Base-by-base conservation (phyloP, 2,888 invertebrate species). In the Camponotus fellah region DNA sequence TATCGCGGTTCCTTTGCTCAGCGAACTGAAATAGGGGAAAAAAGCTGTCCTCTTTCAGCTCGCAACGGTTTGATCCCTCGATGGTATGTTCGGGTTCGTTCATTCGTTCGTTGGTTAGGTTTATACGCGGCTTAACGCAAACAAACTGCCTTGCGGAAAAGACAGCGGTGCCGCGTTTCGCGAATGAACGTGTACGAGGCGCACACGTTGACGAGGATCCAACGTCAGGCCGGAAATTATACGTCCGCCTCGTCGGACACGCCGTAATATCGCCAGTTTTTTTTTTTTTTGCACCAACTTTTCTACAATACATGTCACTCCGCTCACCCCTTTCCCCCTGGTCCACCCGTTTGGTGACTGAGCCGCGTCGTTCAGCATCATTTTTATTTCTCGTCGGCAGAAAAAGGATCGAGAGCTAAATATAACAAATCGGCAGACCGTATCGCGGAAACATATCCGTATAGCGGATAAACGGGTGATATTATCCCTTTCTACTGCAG, bases 191-290 rank as follows among this genome's bases (percentile, higher is more conserved):
- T 76, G 86, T 76, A 85, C 80, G 86, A 6, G 37, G 37, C 37
- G 49, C 49, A 84, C 87, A 89, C 87, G 91, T 86, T 88, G 89
- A 89, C 88, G 91, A 89, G 90, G 84, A 90, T 89, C 87, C 82
- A 79, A 79, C 79, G 84, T 87, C 90, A 88, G 87, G 83, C 90
- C 88, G 92, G 92, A 91, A 92, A 92, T 92, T 92, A 91, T 87
- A 86, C 91, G 86, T 87, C 85, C 86, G 85, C 83, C 85, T 85
- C 87, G 82, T 66, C 82, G 85, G 66, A 65, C 76, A 66, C 62
- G 81, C 71, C 81, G 83, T 89, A 85, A 71, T 91, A 89, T 87
- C 87, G 72, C 37, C 66, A 1, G 74, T 37, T 77, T 74, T 74
- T 58, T 49, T 69, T 81, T 72, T 72, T n/a, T 66, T 79, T 79